phyloP scores from a whole-genome alignment of 2,113 vertebrate species.

The Antechinus stuartii region DNA sequence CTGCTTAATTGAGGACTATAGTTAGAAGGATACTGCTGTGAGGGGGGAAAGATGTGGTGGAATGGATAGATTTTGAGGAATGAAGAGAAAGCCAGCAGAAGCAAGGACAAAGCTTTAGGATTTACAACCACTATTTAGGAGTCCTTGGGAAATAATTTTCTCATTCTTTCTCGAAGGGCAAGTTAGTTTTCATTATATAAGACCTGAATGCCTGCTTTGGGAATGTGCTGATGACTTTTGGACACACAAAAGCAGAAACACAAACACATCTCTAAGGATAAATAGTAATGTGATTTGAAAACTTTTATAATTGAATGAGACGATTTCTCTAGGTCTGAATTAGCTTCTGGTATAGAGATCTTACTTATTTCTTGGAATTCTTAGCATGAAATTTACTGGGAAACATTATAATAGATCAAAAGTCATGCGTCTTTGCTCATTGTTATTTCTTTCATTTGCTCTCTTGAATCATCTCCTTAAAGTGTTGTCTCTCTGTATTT shows the following conservation, averaged over 20 bases:
- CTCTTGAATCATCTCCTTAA: slow-evolving; percentile 1
- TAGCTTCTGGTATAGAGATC: slow-evolving; percentile 57
- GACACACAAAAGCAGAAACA: background rate
- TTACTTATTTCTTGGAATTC: slow-evolving; percentile 57
- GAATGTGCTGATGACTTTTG: background rate
- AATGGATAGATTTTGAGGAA: background rate
- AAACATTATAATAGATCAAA: background rate
- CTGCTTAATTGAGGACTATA: background rate
- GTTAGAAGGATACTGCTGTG: background rate
- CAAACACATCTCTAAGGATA: background rate
- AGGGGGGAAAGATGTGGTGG: background rate
- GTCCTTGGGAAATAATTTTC: slow-evolving; percentile 20
- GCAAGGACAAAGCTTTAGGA: slow-evolving; percentile 5
- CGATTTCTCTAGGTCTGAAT: slow-evolving; percentile 57
- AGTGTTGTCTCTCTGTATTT: background rate
- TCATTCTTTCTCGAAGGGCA: background rate
- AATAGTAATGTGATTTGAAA: background rate
- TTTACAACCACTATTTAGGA: slow-evolving; percentile 6
- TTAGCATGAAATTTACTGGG: slow-evolving; percentile 65
- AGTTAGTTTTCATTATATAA: background rate
- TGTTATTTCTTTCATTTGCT: background rate
- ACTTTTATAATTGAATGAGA: slow-evolving; percentile 51
- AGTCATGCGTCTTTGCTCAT: slow-evolving; percentile 8
- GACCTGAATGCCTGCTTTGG: background rate
- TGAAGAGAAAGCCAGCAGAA: background rate